A percentile compares a stretch with the other conserved stretches of the same genome.
Evolutionary conservation across 2,113 vertebrate genomes (phyloP).

Genomic region (Acanthochromis polyacanthus): DNA sequence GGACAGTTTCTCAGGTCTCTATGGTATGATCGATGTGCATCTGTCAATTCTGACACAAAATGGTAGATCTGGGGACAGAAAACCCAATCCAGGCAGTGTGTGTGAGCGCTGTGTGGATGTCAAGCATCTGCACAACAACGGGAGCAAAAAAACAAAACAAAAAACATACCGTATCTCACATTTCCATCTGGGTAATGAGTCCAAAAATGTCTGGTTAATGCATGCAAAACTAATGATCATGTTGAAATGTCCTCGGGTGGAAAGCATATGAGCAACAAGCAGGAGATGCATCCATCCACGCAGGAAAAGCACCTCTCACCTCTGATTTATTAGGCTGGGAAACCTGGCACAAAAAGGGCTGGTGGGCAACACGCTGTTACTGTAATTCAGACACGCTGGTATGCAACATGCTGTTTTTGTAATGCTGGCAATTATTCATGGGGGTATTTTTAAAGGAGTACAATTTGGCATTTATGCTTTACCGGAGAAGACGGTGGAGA

Average conservation of each 20-base stretch:
- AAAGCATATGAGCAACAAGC: slow-evolving; percentile 55
- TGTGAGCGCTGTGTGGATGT: slow-evolving; percentile 44
- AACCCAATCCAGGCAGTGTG: slow-evolving; percentile 9
- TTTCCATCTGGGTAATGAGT: slow-evolving; percentile 18
- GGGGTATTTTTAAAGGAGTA: slow-evolving; percentile 53
- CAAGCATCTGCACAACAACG: slow-evolving; percentile 4
- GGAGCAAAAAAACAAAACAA: background rate
- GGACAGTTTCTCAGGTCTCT: slow-evolving; percentile 43
- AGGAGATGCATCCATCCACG: slow-evolving; percentile 55
- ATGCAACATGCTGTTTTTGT: slow-evolving; percentile 69
- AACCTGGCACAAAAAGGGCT: slow-evolving; percentile 55
- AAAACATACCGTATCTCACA: background rate
- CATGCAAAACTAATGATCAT: slow-evolving; percentile 67
- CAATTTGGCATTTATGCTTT: slow-evolving; percentile 53
- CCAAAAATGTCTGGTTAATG: slow-evolving; percentile 48
- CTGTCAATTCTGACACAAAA: slow-evolving; percentile 32
- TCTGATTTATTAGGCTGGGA: slow-evolving; percentile 67
- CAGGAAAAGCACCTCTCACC: slow-evolving; percentile 58
- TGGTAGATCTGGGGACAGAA: slow-evolving; percentile 35
- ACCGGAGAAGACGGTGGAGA: slow-evolving; percentile 47
- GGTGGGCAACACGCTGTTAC: slow-evolving; percentile 63
- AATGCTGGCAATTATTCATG: slow-evolving; percentile 66
- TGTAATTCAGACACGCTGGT: slow-evolving; percentile 66
- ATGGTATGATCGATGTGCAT: slow-evolving; percentile 35
- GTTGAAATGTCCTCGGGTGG: slow-evolving; percentile 56